A percentile compares a stretch with the other conserved stretches of the same genome.
Conservation (phyloP, 2,888 invertebrate genomes). For the Rotaria sp. region DNA sequence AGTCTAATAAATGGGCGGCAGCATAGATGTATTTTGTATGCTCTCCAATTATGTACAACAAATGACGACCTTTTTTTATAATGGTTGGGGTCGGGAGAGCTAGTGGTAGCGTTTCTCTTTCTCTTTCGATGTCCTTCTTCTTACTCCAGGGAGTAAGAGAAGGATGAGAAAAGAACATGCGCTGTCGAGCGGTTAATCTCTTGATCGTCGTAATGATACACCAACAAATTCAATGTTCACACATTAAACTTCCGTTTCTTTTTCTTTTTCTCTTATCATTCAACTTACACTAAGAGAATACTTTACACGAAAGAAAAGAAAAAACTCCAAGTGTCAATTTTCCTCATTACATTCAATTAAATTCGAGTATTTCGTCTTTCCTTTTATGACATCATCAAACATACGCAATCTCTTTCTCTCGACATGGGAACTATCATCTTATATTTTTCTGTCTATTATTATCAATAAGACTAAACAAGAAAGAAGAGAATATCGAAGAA, state of each 20-base stretch:
- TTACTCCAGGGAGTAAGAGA: not conserved
- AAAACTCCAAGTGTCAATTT: not conserved
- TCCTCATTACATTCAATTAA: not conserved
- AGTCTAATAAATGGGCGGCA: not conserved
- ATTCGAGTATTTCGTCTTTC: not conserved
- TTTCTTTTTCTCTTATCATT: not conserved
- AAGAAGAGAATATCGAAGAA: not conserved
- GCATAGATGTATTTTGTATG: not conserved
- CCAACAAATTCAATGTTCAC: not conserved
- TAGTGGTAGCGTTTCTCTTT: not conserved
- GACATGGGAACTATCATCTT: not conserved
- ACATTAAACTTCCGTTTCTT: not conserved
- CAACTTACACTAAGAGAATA: not conserved
- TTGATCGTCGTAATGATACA: conserved; percentile 11
- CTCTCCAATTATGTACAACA: not conserved
- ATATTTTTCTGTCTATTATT: not conserved
- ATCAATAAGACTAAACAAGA: not conserved
- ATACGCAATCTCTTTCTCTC: not conserved
- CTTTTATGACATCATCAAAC: not conserved
- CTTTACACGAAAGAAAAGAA: not conserved
- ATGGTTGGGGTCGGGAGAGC: not conserved
- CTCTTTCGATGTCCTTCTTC: not conserved
- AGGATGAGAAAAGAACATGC: not conserved
- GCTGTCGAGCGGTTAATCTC: not conserved
- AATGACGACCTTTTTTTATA: not conserved